Base-by-base conservation (phyloP, 2,797 vertebrate species). In the Galaxias olidus region DNA sequence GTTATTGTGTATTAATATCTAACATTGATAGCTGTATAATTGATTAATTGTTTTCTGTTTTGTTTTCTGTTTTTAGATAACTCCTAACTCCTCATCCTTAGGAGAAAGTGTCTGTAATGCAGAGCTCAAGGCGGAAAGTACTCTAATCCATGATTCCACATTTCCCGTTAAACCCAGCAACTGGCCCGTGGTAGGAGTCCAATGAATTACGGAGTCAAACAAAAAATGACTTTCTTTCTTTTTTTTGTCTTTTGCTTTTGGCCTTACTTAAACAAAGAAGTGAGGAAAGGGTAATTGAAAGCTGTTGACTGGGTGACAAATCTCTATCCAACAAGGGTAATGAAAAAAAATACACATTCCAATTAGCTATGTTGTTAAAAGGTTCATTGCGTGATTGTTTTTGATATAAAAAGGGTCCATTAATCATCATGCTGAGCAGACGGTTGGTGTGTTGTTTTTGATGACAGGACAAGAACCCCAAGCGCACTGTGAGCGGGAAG, bases 151-250 rank as follows among this genome's bases (percentile, higher is more conserved):
- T 66, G 70, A 82, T 15, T 77, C 48, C 12, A 47, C 63, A 0
- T 15, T 68, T 13, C 60, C 30, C 30, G 60, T 11, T 43, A 81
- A 79, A 70, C 66, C 54, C 5, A 61, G 61, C 8, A 74, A 76
- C 13, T 88, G 84, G 88, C 80, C 87, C 4, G 79, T 69, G 79
- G 91, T 92, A 79, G 81, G 85, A 71, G 30, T 61, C 43, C n/a
- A n/a, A n/a, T n/a, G n/a, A n/a, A n/a, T n/a, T n/a, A n/a, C n/a
- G n/a, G n/a, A n/a, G n/a, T n/a, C n/a, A n/a, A n/a, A n/a, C n/a
- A n/a, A n/a, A n/a, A n/a, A n/a, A n/a, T n/a, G n/a, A n/a, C n/a
- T n/a, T n/a, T n/a, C n/a, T n/a, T n/a, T n/a, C n/a, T 30, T 30
- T 30, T 30, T 30, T 30, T 30, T 30, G 30, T 30, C 2, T 30